Conservation (phyloP, 1,140 invertebrate species). For the Melipona quadrifasciata region DNA sequence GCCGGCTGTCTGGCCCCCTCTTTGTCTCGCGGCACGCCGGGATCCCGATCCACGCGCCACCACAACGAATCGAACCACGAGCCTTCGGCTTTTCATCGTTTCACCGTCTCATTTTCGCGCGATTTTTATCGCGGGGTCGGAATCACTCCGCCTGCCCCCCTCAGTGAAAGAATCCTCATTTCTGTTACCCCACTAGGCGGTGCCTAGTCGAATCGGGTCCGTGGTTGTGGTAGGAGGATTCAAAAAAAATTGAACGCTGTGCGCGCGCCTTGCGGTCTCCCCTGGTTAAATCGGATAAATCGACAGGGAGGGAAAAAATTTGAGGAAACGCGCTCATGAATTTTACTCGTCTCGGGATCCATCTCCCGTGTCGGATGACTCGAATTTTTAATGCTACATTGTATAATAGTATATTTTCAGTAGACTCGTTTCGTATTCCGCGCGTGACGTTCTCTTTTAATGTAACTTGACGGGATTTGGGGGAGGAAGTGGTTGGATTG, state of each 20-base stretch:
- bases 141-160: constrained; percentile 14
- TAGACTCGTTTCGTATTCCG: neutral
- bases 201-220: too few species aligned
- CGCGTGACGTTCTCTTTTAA: neutral
- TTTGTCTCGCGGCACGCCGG: neutral
- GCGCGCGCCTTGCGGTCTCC: neutral
- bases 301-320: constrained; percentile 15
- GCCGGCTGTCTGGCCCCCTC: neutral
- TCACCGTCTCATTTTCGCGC: constrained; percentile 51
- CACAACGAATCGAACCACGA: constrained; percentile 28
- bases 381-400: neutral
- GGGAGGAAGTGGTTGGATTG: neutral
- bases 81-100: constrained; percentile 46
- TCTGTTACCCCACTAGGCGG: neutral
- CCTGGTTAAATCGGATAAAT: constrained; percentile 6
- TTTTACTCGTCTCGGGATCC: neutral
- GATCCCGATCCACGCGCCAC: neutral
- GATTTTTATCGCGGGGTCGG: constrained; percentile 35
- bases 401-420: too few species aligned
- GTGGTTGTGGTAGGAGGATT: neutral
- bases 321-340: constrained; percentile 11
- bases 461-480: neutral
- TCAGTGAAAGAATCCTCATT: constrained; percentile 20
- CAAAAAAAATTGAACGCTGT: constrained; percentile 36
- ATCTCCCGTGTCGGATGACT: constrained; percentile 3